These are phyloP conservation scores for Tortricodes alternella DNA, from an alignment of 2,888 invertebrate species.

Conservation along the genomic window DNA sequence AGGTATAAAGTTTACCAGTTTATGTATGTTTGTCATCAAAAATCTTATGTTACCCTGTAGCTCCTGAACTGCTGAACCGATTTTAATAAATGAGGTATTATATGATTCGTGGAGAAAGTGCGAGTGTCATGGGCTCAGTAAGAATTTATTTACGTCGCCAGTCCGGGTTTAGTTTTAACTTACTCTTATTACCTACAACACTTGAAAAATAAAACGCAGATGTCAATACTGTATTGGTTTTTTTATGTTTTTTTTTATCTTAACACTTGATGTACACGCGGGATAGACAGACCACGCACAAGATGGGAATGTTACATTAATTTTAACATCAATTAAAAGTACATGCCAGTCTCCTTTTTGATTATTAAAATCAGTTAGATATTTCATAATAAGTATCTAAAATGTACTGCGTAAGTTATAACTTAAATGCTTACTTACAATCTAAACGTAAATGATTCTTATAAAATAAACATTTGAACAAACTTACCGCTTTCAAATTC, in stretches of 20 bases:
- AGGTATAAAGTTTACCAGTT: too few species aligned
- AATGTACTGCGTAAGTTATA: constrained; percentile 62
- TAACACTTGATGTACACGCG: constrained; percentile 60
- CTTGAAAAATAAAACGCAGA: constrained; percentile 62
- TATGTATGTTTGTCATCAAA: too few species aligned
- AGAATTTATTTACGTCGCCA: too few species aligned
- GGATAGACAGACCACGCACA: constrained; percentile 50
- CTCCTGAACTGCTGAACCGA: too few species aligned
- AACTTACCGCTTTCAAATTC: constrained; percentile 58
- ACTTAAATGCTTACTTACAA: constrained; percentile 78
- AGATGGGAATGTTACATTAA: constrained; percentile 74
- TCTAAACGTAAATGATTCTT: constrained; percentile 47
- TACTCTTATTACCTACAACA: too few species aligned
- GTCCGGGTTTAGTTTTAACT: too few species aligned
- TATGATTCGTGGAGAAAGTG: too few species aligned
- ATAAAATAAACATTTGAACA: constrained; percentile 56
- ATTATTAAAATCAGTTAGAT: constrained; percentile 70
- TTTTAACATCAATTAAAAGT: constrained; percentile 63
- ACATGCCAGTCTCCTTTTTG: constrained; percentile 80
- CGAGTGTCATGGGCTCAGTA: too few species aligned
- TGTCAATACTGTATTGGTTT: constrained; percentile 80
- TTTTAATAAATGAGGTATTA: too few species aligned
- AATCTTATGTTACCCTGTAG: too few species aligned
- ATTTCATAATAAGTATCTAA: constrained; percentile 65
- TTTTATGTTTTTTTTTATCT: constrained; percentile 52